phyloP scores from a whole-genome alignment of 2,888 invertebrate genomes.

The Drosophila tripunctata region DNA sequence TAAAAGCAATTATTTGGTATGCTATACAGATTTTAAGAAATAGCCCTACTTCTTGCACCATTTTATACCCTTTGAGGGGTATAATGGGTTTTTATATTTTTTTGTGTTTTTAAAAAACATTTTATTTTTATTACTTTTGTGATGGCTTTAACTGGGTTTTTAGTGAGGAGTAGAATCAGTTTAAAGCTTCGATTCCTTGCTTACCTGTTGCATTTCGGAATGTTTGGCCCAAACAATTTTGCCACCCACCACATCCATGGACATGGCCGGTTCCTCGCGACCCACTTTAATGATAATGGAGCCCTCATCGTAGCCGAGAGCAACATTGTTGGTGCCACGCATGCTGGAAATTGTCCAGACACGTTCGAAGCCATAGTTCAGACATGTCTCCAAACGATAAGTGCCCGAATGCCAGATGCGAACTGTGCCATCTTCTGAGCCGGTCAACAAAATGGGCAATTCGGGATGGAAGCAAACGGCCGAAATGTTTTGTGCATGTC shows the following conservation, averaged over 20 bases:
- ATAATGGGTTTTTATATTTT: background rate
- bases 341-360: conserved; percentile 98
- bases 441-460: conserved; percentile 97
- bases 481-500: conserved; percentile 98
- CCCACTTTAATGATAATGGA: conserved; percentile 87
- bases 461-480: conserved; percentile 99
- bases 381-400: conserved; percentile 96
- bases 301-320: conserved; percentile 89
- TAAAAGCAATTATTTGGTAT: background rate
- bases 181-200: background rate
- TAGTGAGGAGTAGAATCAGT: background rate
- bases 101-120: no score
- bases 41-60: background rate
- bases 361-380: conserved; percentile 99
- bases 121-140: background rate
- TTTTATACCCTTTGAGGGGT: no score
- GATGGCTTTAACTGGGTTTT: background rate
- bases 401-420: conserved; percentile 99
- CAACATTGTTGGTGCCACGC: conserved; percentile 97
- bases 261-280: conserved; percentile 98
- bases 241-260: conserved; percentile 99
- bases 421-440: conserved; percentile 99
- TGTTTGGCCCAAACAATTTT: conserved; percentile 99
- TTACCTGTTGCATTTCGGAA: conserved; percentile 96
- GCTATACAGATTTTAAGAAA: background rate